Evolutionary conservation across 2,113 vertebrate genomes (phyloP).

Genomic region (Hippolais icterina): DNA sequence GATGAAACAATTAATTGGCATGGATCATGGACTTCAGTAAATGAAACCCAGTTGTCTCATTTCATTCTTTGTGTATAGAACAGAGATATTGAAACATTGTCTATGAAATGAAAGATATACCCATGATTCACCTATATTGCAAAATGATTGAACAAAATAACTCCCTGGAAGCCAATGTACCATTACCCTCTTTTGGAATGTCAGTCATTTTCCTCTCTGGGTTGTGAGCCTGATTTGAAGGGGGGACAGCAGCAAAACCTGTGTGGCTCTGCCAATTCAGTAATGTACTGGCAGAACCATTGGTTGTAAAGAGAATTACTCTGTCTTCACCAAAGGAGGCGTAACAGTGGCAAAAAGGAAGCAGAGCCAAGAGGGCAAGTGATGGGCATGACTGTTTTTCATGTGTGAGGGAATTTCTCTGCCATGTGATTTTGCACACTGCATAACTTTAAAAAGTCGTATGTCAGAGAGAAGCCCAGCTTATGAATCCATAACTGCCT

Average conservation of each 20-base stretch:
- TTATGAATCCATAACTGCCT: neutral
- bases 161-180: neutral
- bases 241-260: neutral
- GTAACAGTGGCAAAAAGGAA: neutral
- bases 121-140: neutral
- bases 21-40: neutral
- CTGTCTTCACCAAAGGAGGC: neutral
- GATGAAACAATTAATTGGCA: neutral
- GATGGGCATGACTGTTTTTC: neutral
- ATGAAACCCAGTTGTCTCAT: neutral
- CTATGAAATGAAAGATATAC: neutral
- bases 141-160: neutral
- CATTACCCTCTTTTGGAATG: neutral
- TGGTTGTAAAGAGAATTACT: neutral
- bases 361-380: neutral
- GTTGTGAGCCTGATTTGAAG: neutral
- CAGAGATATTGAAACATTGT: neutral
- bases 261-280: fast-evolving
- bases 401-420: neutral
- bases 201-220: neutral
- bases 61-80: fast-evolving
- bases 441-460: fast-evolving
- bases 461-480: neutral
- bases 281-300: neutral
- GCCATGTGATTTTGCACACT: neutral